Percentiles rank a stretch among this genome's conserved stretches.
phyloP scores from a whole-genome alignment of 2,113 vertebrate species.

The Electrona antarctica region DNA sequence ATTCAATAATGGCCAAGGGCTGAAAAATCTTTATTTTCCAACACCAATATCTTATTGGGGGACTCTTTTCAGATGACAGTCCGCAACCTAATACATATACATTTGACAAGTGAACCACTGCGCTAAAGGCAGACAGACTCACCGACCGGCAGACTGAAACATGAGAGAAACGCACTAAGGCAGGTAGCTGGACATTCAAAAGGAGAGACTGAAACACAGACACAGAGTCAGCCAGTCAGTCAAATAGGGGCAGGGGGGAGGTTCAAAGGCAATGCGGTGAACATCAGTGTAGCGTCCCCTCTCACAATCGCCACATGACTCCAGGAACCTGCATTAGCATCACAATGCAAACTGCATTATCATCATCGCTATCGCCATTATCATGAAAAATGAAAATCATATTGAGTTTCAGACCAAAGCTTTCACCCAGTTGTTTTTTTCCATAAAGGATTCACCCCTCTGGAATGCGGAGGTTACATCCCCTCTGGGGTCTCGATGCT shows the following conservation, averaged over 20 bases:
- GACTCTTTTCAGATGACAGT: no score
- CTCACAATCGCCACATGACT: conserved; percentile 33
- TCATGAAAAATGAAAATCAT: conserved; percentile 64
- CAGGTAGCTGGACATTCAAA: conserved; percentile 31
- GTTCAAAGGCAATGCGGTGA: conserved; percentile 63
- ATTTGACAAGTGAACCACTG: no score
- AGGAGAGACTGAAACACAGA: conserved; percentile 16
- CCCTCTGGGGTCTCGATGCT: not conserved
- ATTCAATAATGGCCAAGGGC: no score
- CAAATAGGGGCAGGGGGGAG: conserved; percentile 37
- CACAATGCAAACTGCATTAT: conserved; percentile 68
- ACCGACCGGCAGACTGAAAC: no score
- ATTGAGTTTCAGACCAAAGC: conserved; percentile 35
- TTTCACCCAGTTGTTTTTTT: conserved; percentile 18
- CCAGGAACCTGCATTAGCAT: conserved; percentile 63
- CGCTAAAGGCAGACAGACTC: no score
- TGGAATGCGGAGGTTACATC: conserved; percentile 17
- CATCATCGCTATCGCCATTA: conserved; percentile 58
- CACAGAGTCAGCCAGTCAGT: conserved; percentile 53
- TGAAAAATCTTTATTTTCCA: no score
- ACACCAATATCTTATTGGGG: no score
- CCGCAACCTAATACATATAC: no score
- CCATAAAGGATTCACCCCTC: conserved; percentile 23
- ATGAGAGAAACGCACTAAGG: conserved; percentile 16
- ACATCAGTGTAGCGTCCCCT: conserved; percentile 43